phyloP scores from a whole-genome alignment of 2,888 invertebrate species.

The Nudaria mundana region DNA sequence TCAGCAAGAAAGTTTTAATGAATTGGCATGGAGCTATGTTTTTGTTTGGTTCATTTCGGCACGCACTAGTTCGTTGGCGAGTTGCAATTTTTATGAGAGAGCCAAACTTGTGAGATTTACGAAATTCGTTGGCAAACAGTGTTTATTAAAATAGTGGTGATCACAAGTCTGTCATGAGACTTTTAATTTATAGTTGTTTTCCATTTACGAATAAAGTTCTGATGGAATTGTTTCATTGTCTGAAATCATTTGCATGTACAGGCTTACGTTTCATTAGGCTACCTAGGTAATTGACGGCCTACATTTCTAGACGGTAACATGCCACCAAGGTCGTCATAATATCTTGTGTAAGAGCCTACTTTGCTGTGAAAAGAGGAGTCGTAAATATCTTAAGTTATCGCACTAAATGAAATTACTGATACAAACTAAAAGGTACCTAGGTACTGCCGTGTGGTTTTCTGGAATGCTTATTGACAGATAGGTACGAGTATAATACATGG shows the following conservation, averaged over 20 bases:
- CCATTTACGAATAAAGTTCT: too few species aligned
- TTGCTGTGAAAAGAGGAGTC: constrained; percentile 16
- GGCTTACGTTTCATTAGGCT: too few species aligned
- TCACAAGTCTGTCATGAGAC: neutral
- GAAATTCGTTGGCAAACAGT: constrained; percentile 17
- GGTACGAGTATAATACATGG: too few species aligned
- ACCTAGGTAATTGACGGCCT: too few species aligned
- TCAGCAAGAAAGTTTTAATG: constrained; percentile 68
- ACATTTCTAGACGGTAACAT: constrained; percentile 34
- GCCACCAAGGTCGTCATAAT: constrained; percentile 30
- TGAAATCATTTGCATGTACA: too few species aligned
- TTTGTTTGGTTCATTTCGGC: constrained; percentile 39
- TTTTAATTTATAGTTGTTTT: too few species aligned
- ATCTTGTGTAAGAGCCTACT: constrained; percentile 28
- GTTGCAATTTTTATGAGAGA: constrained; percentile 37
- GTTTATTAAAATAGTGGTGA: constrained; percentile 28
- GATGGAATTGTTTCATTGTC: too few species aligned
- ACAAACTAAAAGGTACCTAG: constrained; percentile 1
- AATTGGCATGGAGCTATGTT: constrained; percentile 52
- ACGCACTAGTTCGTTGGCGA: constrained; percentile 33
- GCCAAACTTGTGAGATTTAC: constrained; percentile 25
- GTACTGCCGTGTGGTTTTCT: neutral
- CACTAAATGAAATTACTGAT: constrained; percentile 21
- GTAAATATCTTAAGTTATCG: constrained; percentile 31
- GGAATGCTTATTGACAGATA: too few species aligned